phyloP scores from a whole-genome alignment of 2,113 vertebrate genomes.

The Lepisosteus oculatus region DNA sequence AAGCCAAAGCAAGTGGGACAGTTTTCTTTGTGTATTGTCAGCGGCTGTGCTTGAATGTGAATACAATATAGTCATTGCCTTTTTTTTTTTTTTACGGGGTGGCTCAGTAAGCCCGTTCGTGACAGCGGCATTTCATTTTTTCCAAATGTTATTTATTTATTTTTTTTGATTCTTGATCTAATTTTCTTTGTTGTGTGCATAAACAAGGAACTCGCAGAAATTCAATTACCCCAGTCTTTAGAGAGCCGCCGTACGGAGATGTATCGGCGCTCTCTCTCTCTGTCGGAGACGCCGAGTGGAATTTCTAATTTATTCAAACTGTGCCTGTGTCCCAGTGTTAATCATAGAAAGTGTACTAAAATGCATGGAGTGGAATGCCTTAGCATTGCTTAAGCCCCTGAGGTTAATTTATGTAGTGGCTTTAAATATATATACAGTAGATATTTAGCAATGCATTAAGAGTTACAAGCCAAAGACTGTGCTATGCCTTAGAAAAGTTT shows the following conservation, averaged over 20 bases:
- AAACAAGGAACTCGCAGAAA: conserved; percentile 57
- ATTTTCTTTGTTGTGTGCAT: conserved; percentile 60
- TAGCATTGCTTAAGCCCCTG: conserved; percentile 40
- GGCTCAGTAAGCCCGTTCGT: conserved; percentile 39
- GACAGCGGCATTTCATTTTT: conserved; percentile 51
- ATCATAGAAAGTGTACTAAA: conserved; percentile 53
- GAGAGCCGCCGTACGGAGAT: conserved; percentile 56
- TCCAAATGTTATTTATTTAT: conserved; percentile 5
- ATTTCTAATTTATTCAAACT: conserved; percentile 58
- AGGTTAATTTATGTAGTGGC: conserved; percentile 54
- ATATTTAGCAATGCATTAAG: conserved; percentile 55
- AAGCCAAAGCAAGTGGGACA: conserved; percentile 25
- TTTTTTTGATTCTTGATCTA: conserved; percentile 39
- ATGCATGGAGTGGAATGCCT: conserved; percentile 39
- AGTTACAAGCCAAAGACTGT: conserved; percentile 53
- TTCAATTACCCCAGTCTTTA: conserved; percentile 57
- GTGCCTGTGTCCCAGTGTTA: conserved; percentile 44
- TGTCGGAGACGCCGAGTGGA: conserved; percentile 33
- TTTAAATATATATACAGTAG: conserved; percentile 39
- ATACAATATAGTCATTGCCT: conserved; percentile 47
- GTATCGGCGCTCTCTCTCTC: conserved; percentile 41
- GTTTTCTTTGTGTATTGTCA: conserved; percentile 29
- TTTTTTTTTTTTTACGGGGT: conserved; percentile 21
- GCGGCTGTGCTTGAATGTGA: conserved; percentile 38
- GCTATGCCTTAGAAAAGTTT: conserved; percentile 47